Evolutionary conservation across 1,140 invertebrate species (phyloP), one percentile per base, ranked within the genome.

Genomic region (Tribolium madens): DNA sequence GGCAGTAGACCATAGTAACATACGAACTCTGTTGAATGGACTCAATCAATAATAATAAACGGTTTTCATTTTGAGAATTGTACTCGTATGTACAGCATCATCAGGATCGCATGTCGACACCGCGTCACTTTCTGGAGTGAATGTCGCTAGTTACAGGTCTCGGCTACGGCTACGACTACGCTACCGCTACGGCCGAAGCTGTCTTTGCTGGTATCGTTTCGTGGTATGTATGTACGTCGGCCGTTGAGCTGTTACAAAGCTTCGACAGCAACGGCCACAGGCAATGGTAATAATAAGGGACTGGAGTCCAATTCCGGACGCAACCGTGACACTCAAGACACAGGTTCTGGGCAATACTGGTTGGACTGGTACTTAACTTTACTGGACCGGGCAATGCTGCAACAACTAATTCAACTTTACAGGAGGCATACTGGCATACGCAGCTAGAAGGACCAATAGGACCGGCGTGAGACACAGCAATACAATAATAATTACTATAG

Each of bases 381-480:
- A 68, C 60, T 68, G 60, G 47, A 70, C 53, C 75, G 73, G 75
- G 77, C 78, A 78, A 78, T 78, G 71, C 76, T 78, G 71, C 78
- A 81, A 80, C 46, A 68, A 73, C 77, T 79, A 79, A 80, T n/a
- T 69, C 77, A 79, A 81, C 75, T 79, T 79, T 79, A 79, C 75
- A 76, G 76, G 78, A 77, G 76, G 78, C 80, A 80, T 80, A 72
- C 69, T 75, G 76, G 78, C 80, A 80, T 80, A 76, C 73, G 74
- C 78, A 81, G 53, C 79, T 81, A 80, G 68, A 73, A 75, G 76
- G 70, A 60, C 36, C 53, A 53, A 50, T 48, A 64, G 74, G 74
- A 70, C 74, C 53, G 46, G 57, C 50, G 47, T 33, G 50, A 17
- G 70, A 76, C 71, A 80, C 76, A 80, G 76, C 79, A 80, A 71